Base-by-base conservation (phyloP, 2,888 invertebrate genomes). In the Loripinus fragilis region DNA sequence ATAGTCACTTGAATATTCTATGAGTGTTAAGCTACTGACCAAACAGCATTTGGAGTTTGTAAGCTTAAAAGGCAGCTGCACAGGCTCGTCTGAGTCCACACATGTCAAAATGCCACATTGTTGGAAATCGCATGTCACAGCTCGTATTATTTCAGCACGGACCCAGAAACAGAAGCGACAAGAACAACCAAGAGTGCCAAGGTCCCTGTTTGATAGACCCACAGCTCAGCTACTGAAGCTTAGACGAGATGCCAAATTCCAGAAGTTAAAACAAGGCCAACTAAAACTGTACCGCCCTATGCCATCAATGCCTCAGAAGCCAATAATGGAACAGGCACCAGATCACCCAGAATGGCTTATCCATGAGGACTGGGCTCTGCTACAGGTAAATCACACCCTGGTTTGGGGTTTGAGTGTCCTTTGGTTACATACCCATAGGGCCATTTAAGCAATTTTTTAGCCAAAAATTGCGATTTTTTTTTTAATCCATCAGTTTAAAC, bases 281-380 rank as follows among this genome's bases (percentile, higher is more conserved):
- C 78, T 91, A 71, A 89, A 91, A 74, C 89, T 90, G 3, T 87
- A 86, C 82, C 86, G 89, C 25, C 87, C 89, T 8, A 71, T 87
- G 25, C 86, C 87, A 7, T 76, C 87, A 23, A 76, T 85, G 69
- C 84, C 87, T 25, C 83, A 83, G 75, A 87, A 89, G 68, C 89
- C 88, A 5, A 35, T 86, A 35, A 84, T 87, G 70, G 91, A 91
- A 35, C 81, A 85, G n/a, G 74, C 87, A 5, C 80, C 83, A 7
- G 95, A 96, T 78, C 95, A 95, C 87, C 96, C 97, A 79, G 98
- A 98, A 88, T 99, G 98, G 98, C 95, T 96, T 84, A 96, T 97
- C 78, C 96, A 97, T 92, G 98, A 99, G 94, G 98, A 99, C 93
- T 96, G 97, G 95, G 96, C 97, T 35, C 95, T 98, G 76, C 94